Conservation (phyloP, 2,888 invertebrate species). For the Netelia inedita region DNA sequence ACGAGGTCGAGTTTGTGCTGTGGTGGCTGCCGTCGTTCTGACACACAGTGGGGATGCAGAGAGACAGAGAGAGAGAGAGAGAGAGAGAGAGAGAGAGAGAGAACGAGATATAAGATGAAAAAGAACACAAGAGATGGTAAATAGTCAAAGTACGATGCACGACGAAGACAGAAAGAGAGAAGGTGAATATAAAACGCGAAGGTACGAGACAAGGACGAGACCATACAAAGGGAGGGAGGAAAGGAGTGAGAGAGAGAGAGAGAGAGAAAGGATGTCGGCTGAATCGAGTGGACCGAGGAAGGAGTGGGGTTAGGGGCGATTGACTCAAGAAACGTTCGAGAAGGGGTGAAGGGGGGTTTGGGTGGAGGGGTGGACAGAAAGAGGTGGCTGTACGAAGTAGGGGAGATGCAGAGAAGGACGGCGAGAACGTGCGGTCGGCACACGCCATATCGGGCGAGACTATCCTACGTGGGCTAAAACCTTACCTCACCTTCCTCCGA, state of each 20-base stretch:
- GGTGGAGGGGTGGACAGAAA: slow-evolving; percentile 47
- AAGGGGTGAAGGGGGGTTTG: neutral
- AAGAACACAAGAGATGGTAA: slow-evolving; percentile 50
- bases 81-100: slow-evolving; percentile 22
- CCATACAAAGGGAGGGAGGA: slow-evolving; percentile 38
- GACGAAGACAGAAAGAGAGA: slow-evolving; percentile 69
- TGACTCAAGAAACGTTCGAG: slow-evolving; percentile 65
- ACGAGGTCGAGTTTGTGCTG: slow-evolving; percentile 73
- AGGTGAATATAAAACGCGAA: neutral
- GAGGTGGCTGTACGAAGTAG: slow-evolving; percentile 32
- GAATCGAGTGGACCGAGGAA: slow-evolving; percentile 60
- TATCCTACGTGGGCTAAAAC: slow-evolving; percentile 83
- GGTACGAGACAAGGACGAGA: slow-evolving; percentile 53
- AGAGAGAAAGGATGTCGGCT: slow-evolving; percentile 61
- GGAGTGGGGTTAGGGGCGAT: slow-evolving; percentile 67
- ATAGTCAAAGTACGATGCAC: slow-evolving; percentile 8
- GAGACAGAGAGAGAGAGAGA: neutral
- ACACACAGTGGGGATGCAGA: slow-evolving; percentile 38
- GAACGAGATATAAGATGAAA: slow-evolving; percentile 26
- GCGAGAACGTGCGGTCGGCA: slow-evolving; percentile 79
- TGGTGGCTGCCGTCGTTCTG: slow-evolving; percentile 61
- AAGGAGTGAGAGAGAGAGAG: slow-evolving; percentile 57
- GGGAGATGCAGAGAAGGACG: slow-evolving; percentile 67
- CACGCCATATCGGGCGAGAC: slow-evolving; percentile 84
- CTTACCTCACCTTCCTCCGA: slow-evolving; percentile 76